phyloP scores from a whole-genome alignment of 2,888 invertebrate species.

The Hypselothyrea guttata region DNA sequence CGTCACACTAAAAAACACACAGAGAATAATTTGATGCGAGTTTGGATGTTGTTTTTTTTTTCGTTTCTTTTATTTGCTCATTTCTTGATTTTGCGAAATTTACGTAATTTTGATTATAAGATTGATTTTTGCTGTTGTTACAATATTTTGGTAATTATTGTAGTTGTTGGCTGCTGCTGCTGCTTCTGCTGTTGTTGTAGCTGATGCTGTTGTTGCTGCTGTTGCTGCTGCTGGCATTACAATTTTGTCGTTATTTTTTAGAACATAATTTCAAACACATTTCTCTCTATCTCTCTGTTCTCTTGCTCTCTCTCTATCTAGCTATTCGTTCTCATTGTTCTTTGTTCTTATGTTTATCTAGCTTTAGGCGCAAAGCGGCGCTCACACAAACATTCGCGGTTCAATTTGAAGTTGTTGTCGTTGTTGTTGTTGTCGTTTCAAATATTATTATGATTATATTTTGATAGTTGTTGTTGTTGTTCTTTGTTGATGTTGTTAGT shows the following conservation, averaged over 20 bases:
- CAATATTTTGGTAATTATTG: slow-evolving; percentile 47
- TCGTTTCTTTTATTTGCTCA: slow-evolving; percentile 78
- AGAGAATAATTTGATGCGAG: slow-evolving; percentile 43
- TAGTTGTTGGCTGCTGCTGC: slow-evolving; percentile 30
- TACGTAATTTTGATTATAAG: slow-evolving; percentile 77
- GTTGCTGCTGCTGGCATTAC: slow-evolving; percentile 36
- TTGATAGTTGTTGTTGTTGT: slow-evolving; percentile 35
- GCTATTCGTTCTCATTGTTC: slow-evolving; percentile 2
- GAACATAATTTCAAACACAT: slow-evolving; percentile 68
- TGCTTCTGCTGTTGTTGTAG: slow-evolving; percentile 27
- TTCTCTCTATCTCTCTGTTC: slow-evolving; percentile 30
- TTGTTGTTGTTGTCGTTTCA: slow-evolving; percentile 24
- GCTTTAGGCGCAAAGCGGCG: slow-evolving; percentile 68
- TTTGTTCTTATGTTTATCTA: slow-evolving; percentile 13
- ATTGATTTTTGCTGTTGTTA: slow-evolving; percentile 52
- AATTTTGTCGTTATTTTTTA: slow-evolving; percentile 33
- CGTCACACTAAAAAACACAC: slow-evolving; percentile 69
- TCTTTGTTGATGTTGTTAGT: slow-evolving; percentile 33
- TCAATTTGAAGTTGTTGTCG: slow-evolving; percentile 32
- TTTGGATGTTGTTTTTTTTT: slow-evolving; percentile 55
- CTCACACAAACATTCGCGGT: slow-evolving; percentile 69
- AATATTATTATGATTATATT: no score
- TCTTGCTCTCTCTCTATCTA: slow-evolving; percentile 23
- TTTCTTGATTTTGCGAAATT: slow-evolving; percentile 63
- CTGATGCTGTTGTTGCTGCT: slow-evolving; percentile 16